These are phyloP conservation scores for Centropyge bicolor DNA, from an alignment of 2,797 vertebrate species.

Conservation along the genomic window DNA sequence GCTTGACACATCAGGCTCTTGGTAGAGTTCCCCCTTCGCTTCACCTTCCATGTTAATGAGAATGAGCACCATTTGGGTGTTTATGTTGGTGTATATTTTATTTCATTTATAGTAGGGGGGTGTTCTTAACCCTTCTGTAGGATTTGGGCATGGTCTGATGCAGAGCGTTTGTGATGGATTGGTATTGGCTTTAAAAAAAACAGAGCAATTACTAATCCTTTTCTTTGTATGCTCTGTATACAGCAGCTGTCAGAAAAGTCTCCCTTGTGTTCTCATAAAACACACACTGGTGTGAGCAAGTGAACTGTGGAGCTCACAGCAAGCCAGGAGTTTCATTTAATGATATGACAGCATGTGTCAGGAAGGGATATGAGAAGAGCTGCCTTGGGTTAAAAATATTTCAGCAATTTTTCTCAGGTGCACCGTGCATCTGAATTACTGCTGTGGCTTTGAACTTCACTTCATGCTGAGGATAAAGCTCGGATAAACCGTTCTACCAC, in stretches of 20 bases:
- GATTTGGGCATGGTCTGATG: background rate
- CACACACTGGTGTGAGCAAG: constrained; percentile 11
- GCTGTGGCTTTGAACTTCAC: constrained; percentile 23
- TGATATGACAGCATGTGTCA: constrained; percentile 36
- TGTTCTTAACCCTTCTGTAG: background rate
- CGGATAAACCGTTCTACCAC: background rate
- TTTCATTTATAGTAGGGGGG: background rate
- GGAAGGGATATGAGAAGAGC: constrained; percentile 22
- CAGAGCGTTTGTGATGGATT: background rate
- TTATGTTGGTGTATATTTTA: background rate
- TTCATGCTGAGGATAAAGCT: constrained; percentile 13
- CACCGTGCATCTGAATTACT: constrained; percentile 8
- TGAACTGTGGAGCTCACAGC: constrained; percentile 17
- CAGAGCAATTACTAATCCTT: background rate
- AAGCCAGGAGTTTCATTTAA: constrained; percentile 30
- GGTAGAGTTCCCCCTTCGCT: background rate
- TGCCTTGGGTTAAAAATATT: constrained; percentile 33
- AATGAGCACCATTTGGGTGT: background rate
- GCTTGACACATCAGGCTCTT: background rate
- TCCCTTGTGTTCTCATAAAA: background rate
- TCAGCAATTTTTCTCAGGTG: constrained; percentile 34
- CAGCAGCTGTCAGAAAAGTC: constrained; percentile 14
- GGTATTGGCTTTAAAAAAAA: background rate
- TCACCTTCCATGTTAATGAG: background rate
- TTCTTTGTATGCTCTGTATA: constrained; percentile 21